Evolutionary conservation across 2,113 vertebrate species (phyloP).

Genomic region (Nipponia nippon): DNA sequence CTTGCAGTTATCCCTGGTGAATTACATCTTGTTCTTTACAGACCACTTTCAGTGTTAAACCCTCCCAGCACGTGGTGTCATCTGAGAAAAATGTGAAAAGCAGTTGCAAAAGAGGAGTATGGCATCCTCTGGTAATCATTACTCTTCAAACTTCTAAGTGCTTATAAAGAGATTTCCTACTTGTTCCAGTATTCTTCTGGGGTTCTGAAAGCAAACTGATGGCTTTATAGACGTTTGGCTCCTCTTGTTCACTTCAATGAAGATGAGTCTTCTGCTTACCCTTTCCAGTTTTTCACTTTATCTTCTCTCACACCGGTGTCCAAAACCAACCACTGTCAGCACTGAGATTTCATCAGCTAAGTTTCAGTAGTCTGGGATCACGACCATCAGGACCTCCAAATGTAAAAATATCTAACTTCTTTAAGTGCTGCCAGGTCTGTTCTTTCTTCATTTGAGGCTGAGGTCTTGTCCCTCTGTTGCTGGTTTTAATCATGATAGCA

Average conservation of each 20-base stretch:
- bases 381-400: neutral
- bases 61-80: neutral
- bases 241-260: neutral
- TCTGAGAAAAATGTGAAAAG: neutral
- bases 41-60: neutral
- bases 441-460: neutral
- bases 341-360: neutral
- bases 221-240: neutral
- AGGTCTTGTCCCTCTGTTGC: neutral
- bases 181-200: neutral
- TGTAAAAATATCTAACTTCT: neutral
- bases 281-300: neutral
- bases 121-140: neutral
- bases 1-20: neutral
- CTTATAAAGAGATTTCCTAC: neutral
- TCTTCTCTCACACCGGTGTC: neutral
- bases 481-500: neutral
- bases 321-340: neutral
- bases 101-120: neutral
- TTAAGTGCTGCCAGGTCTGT: neutral
- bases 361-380: neutral
- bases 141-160: neutral
- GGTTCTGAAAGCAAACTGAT: neutral
- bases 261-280: neutral
- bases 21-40: neutral